phyloP scores from a whole-genome alignment of 2,888 invertebrate genomes.

The Diaphora mendica region DNA sequence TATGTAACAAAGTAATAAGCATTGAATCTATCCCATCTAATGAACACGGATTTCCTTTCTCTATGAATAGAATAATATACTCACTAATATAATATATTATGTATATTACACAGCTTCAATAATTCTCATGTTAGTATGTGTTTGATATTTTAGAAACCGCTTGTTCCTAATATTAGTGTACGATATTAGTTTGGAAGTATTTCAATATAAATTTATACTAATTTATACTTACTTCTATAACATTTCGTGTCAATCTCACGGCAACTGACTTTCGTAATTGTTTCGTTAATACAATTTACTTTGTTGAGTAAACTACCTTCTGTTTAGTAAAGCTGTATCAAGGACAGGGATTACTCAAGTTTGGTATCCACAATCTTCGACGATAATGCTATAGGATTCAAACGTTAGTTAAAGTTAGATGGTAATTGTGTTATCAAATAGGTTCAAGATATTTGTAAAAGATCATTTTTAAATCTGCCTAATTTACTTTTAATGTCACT shows the following conservation, averaged over 20 bases:
- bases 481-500: background rate
- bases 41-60: background rate
- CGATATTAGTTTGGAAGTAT: background rate
- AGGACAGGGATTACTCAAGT: constrained; percentile 50
- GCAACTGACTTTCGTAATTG: constrained; percentile 38
- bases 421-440: constrained; percentile 8
- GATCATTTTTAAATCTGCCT: background rate
- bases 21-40: background rate
- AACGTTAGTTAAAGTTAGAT: constrained; percentile 36
- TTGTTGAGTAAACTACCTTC: constrained; percentile 35
- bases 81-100: background rate
- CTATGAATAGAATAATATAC: background rate
- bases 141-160: background rate
- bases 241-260: constrained; percentile 28
- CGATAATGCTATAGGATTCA: constrained; percentile 34
- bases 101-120: background rate
- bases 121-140: background rate
- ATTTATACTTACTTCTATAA: background rate
- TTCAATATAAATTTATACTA: background rate
- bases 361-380: constrained; percentile 26
- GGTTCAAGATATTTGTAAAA: background rate
- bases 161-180: background rate
- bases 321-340: constrained; percentile 30
- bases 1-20: background rate
- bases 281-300: constrained; percentile 41